Base-by-base conservation (phyloP, 2,797 vertebrate species). In the Hylomyscus alleni region DNA sequence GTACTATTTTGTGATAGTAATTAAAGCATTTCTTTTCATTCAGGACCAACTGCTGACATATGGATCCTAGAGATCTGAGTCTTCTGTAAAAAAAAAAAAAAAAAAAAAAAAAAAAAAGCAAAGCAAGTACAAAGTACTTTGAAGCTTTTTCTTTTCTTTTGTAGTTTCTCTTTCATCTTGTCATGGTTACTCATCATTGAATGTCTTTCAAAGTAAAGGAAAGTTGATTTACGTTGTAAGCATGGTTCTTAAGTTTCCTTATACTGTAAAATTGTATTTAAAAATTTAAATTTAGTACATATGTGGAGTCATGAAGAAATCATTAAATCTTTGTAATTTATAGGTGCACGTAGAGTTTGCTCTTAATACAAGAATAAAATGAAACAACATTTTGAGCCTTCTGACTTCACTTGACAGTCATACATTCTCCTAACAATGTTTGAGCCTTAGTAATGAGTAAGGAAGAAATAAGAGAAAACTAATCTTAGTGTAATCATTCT, bases 171-270 rank as follows among this genome's bases (percentile, higher is more conserved):
- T 95, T 69, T 88, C 34, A 89, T 60, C 19, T 88, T 95, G 31
- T 60, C 29, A 76, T 76, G 34, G 15, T 87, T 80, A 84, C 54
- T 96, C 85, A 47, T 75, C 85, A 82, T 72, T 94, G 67, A 84
- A 88, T 13, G 17, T 87, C 34, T 85, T 80, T 80, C 15, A n/a
- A 92, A 85, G 50, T 44, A 91, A 89, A 87, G 2, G 87, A 77
- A 67, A 84, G 65, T 73, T 62, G 88, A 77, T 47, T 69, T 83
- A 93, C 44, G 37, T 60, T 83, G 78, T 86, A 65, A 84, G 6
- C 8, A 44, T 65, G 34, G 67, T 2, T 78, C 90, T 78, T 72
- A 60, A 1, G 22, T 60, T 62, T 78, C 34, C 47, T 93, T 84
- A 72, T 81, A 17, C 37, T 83, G 6, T 58, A 2, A 13, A 83